Evolutionary conservation across 2,888 invertebrate genomes (phyloP), one percentile per base, ranked within the genome.

Genomic region (Atrina japonica): DNA sequence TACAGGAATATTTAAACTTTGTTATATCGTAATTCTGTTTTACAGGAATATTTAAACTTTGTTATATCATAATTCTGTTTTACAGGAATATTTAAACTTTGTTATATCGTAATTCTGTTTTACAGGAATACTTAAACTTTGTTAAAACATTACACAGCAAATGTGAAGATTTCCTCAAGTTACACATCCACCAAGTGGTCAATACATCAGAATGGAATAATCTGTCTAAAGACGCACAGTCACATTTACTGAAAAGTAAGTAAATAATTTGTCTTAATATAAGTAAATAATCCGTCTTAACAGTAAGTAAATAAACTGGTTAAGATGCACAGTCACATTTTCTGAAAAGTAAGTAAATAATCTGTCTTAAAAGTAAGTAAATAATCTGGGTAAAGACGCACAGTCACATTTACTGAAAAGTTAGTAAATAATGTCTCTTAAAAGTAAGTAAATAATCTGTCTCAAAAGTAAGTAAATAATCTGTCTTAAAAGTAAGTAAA

Each of bases 181-280:
- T 77, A 16, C 83, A 86, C 61, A 82, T 87, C 14, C 85, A 87
- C 66, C 83, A 84, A 47, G 80, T 83, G 1, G 80, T 80, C 0
- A 75, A 81, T 23, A 82, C 83, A 27, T 65, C 53, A 5, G 82
- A 83, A 23, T 87, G 87, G 87, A 63, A 76, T 6, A 59, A 69
- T 6, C 75, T 86, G 16, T 66, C 79, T 2, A 74, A 76, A 29
- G 78, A 79, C 9, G 64, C 78, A 41, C 82, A 83, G 66, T 52
- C 75, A 16, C 66, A 75, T n/a, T 73, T 86, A 7, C 75, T 84
- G 72, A 55, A 80, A 74, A 76, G 81, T 85, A 74, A 47, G 76
- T 66, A 11, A 27, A 7, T 11, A 18, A 1, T 27, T 27, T 27
- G 16, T 14, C n/a, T 30, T 9, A 27, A 16, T 29, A 53, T 14